These are phyloP conservation scores for Sesia apiformis DNA, from an alignment of 2,888 invertebrate genomes.

Conservation along the genomic window DNA sequence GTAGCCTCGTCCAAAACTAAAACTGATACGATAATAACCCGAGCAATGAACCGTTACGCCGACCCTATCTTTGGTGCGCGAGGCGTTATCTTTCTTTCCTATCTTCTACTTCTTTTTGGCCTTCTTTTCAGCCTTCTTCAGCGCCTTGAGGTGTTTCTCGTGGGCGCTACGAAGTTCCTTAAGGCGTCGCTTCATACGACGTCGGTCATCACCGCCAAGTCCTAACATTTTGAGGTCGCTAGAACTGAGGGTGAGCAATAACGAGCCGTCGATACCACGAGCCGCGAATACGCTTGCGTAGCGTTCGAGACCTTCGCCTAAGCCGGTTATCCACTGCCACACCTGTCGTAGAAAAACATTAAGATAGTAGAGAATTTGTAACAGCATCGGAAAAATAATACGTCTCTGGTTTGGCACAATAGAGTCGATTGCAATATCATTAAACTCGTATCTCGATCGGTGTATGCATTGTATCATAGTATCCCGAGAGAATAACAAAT, in stretches of 20 bases:
- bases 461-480: too few relatives aligned
- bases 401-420: too few relatives aligned
- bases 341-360: slow-evolving; percentile 72
- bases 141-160: slow-evolving; percentile 91
- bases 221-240: slow-evolving; percentile 92
- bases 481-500: too few relatives aligned
- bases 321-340: slow-evolving; percentile 90
- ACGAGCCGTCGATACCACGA: slow-evolving; percentile 90
- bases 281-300: slow-evolving; percentile 91
- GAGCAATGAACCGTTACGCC: neutral
- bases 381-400: too few relatives aligned
- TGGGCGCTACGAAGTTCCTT: slow-evolving; percentile 87
- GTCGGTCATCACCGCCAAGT: slow-evolving; percentile 86
- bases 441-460: too few relatives aligned
- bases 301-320: slow-evolving; percentile 91
- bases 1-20: too few relatives aligned
- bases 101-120: slow-evolving; percentile 78
- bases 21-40: too few relatives aligned
- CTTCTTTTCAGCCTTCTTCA: slow-evolving; percentile 89
- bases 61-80: neutral
- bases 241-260: slow-evolving; percentile 90
- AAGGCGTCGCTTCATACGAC: slow-evolving; percentile 85
- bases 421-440: too few relatives aligned
- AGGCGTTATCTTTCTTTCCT: neutral
- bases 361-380: slow-evolving; percentile 4